phyloP scores from a whole-genome alignment of 2,113 vertebrate genomes.

The Brienomyrus brachyistius region DNA sequence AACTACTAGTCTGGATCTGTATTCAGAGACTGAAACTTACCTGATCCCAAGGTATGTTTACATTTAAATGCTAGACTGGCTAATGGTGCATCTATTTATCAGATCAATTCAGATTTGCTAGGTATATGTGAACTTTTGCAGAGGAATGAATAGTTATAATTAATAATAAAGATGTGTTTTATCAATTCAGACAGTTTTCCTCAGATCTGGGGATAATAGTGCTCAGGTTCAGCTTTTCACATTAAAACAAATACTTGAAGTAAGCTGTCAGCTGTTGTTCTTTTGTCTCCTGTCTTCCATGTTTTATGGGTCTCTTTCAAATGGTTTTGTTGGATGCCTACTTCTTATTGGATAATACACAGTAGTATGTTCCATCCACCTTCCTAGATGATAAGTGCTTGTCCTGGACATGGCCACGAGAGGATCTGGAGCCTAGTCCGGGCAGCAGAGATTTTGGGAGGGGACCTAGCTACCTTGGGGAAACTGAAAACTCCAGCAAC shows the following conservation, averaged over 20 bases:
- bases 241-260: conserved; percentile 10
- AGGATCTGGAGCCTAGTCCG: background rate
- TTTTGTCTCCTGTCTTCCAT: background rate
- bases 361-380: background rate
- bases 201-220: background rate
- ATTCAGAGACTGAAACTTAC: conserved; percentile 18
- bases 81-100: conserved; percentile 5
- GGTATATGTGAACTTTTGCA: conserved; percentile 25
- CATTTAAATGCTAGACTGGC: conserved; percentile 18
- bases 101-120: conserved; percentile 13
- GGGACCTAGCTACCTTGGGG: background rate
- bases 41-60: conserved; percentile 33
- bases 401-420: background rate
- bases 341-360: background rate
- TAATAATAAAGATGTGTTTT: conserved; percentile 11
- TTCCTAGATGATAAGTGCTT: background rate
- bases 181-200: conserved; percentile 37
- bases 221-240: conserved; percentile 27
- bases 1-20: background rate
- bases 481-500: background rate
- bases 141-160: conserved; percentile 19
- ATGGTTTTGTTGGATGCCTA: too few species aligned
- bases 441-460: background rate
- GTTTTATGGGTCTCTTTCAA: background rate
- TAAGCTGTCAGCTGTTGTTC: background rate